Conservation (phyloP, 2,797 vertebrate genomes). For the Aldrovandia affinis region DNA sequence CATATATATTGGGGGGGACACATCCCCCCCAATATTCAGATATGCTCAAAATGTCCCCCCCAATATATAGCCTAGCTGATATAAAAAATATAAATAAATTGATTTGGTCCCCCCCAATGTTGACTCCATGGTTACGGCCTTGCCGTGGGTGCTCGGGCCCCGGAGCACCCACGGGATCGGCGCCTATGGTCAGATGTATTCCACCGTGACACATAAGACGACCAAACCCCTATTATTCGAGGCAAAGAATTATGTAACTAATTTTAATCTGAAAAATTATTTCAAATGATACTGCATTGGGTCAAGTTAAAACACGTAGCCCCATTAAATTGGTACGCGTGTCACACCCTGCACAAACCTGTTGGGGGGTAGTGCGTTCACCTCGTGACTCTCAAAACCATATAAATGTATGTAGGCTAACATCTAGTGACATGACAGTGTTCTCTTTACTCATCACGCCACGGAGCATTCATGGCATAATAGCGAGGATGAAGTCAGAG, state of each 20-base stretch:
- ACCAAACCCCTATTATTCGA: not conserved
- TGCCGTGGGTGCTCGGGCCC: no score
- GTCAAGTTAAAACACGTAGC: not conserved
- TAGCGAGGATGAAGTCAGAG: not conserved
- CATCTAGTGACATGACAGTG: not conserved
- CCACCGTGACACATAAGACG: not conserved
- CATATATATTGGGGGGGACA: no score
- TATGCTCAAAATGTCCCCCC: no score
- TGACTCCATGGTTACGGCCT: no score
- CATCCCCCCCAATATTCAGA: no score
- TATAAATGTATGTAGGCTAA: not conserved
- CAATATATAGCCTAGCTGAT: no score
- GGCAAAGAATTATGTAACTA: not conserved
- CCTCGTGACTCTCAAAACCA: not conserved
- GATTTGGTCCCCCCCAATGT: no score
- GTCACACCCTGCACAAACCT: not conserved
- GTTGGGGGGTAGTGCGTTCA: not conserved
- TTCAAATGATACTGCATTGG: not conserved
- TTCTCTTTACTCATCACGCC: not conserved
- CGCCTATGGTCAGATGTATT: no score
- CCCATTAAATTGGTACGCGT: not conserved
- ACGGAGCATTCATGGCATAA: not conserved
- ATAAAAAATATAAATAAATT: no score
- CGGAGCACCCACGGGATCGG: no score
- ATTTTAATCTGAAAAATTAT: not conserved